Evolutionary conservation across 1,140 invertebrate species (phyloP).

Genomic region (Oscheius sp.): DNA sequence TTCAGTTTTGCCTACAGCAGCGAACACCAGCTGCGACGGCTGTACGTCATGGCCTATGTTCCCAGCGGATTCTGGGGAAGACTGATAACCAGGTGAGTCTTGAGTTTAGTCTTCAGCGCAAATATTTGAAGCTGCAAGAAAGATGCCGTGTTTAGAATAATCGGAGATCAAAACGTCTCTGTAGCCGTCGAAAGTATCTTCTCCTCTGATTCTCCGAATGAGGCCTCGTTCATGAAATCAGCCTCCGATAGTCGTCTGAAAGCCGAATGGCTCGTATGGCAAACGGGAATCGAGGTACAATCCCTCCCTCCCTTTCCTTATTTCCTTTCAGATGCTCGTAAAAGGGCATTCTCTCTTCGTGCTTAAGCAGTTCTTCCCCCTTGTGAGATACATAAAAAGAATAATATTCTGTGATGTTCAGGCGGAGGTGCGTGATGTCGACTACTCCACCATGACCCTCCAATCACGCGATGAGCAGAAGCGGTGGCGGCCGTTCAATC

Average conservation of each 20-base stretch:
- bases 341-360: conserved; percentile 74
- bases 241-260: conserved; percentile 63
- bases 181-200: conserved; percentile 25
- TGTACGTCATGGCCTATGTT: conserved; percentile 82
- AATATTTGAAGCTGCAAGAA: no score
- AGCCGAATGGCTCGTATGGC: conserved; percentile 91
- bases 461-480: conserved; percentile 27
- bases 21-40: conserved; percentile 54
- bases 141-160: conserved; percentile 8
- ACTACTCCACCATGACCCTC: conserved; percentile 16
- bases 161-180: conserved; percentile 19
- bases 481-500: conserved; percentile 17
- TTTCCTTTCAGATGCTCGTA: conserved; percentile 17
- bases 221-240: conserved; percentile 1
- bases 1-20: conserved; percentile 23
- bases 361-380: conserved; percentile 77
- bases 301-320: conserved; percentile 66
- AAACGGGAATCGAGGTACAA: conserved; percentile 83
- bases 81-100: conserved; percentile 74
- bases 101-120: not conserved
- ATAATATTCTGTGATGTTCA: no score
- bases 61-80: conserved; percentile 96
- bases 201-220: conserved; percentile 10
- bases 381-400: no score
- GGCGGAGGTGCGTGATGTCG: conserved; percentile 57